phyloP scores from a whole-genome alignment of 1,140 invertebrate genomes.

The Brachionus paranguensis region DNA sequence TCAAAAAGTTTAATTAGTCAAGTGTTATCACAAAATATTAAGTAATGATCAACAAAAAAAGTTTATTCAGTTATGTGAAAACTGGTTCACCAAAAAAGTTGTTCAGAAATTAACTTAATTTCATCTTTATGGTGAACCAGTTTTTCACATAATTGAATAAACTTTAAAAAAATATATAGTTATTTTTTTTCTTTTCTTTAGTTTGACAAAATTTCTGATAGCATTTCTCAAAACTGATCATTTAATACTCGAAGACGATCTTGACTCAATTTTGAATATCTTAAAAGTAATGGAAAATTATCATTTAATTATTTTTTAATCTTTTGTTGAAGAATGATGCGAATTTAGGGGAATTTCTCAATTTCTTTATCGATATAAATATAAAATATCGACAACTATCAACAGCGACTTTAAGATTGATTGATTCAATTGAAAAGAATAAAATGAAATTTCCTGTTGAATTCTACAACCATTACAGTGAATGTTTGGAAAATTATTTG shows the following conservation, averaged over 20 bases:
- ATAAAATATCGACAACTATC: slow-evolving; percentile 11
- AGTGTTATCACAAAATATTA: not conserved
- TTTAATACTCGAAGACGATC: slow-evolving; percentile 14
- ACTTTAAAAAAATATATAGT: not conserved
- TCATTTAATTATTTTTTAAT: not conserved
- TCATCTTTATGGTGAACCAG: no score
- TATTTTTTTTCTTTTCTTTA: not conserved
- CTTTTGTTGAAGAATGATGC: not conserved
- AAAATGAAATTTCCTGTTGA: not conserved
- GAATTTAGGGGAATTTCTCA: not conserved
- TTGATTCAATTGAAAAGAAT: not conserved
- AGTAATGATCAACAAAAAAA: not conserved
- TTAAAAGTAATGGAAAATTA: not conserved
- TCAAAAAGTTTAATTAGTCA: not conserved
- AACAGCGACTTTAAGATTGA: not conserved
- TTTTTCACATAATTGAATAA: no score
- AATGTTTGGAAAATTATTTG: not conserved
- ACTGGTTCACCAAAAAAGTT: not conserved
- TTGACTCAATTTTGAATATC: not conserved
- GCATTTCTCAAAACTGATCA: slow-evolving; percentile 1
- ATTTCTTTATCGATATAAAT: not conserved
- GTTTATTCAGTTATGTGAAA: no score
- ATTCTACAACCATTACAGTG: not conserved
- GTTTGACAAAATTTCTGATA: not conserved
- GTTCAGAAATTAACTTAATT: not conserved